Base-by-base conservation (phyloP, 1,140 invertebrate genomes). In the Brachionus sp. region DNA sequence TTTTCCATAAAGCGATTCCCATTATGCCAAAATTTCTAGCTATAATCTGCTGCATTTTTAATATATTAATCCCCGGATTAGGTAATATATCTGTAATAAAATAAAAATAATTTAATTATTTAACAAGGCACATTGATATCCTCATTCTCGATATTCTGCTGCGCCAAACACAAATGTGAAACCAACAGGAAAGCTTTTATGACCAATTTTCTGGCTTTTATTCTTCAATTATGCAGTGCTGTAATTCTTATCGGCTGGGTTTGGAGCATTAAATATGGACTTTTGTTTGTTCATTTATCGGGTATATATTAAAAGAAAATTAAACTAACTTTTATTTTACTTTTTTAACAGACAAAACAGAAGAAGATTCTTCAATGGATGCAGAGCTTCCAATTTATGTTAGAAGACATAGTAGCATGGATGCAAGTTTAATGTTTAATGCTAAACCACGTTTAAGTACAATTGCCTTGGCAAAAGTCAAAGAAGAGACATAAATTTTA, bases 371-470 rank as follows among this genome's bases (percentile, higher is more conserved):
- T n/a, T 35, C 50, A 5, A 25, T 44, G 10, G 70, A 75, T 5
- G 19, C 77, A 37, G 77, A 80, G 16, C 50, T 80, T 39, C 77
- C 77, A 80, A 42, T 80, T 50, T 80, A 80, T 42, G 77, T 80
- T 4, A 35, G 77, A 80, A 80, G 77, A 62, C 77, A 80, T 44
- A 80, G 77, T 44, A 80, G 77, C 19, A 57, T 80, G 77, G 77
- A 57, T 42, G 62, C 77, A 33, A 80, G 33, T 37, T 39, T 66
- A 37, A 80, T 62, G 6, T 62, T 33, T 13, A 62, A 62, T n/a
- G 19, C 77, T 37, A 80, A 80, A 44, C 77, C 77, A 66, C 53
- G 50, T n/a, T 62, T 80, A 66, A 80, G 62, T 37, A 0, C 25
- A 4, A 44, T 44, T n/a, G 37, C 70, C 44, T 75, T 75, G 33